Base-by-base conservation (phyloP, 1,140 invertebrate species). In the Ephestia elutella region DNA sequence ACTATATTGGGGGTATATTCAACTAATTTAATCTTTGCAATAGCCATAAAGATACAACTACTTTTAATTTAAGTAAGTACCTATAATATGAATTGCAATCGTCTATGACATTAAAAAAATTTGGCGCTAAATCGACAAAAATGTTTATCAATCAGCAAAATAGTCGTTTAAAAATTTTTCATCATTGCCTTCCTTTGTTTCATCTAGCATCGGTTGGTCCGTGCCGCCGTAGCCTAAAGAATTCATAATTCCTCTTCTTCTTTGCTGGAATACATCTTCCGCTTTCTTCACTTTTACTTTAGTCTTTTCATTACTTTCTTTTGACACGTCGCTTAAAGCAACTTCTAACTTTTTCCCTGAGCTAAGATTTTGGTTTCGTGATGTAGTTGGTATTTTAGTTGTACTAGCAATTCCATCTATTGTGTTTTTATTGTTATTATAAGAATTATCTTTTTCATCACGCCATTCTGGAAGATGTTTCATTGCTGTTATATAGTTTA, bases 141-240 rank as follows among this genome's bases (percentile, higher is more conserved):
- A 5, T 3, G 38, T 5, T 44, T 17, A 15, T 44, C 15, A 44
- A 44, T 44, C 38, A 9, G 60, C 55, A 25, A 73, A 75, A 2
- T 49, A 18, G 28, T 77, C 71, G 1, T 53, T 63, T 19, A 59
- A 35, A 62, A 68, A 71, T 58, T 67, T 75, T 18, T 80, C 79
- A 13, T 76, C 64, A 3, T 51, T 58, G 7, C 28, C 25, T 20
- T 77, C 80, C 49, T 73, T 84, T 11, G 57, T 15, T 5, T 63
- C 68, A 0, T 78, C 77, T n/a, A 68, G 49, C 10, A 73, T 70
- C 13, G 60, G 21, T 59, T 60, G 75, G 13, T 79, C 76, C 5
- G 67, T 78, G 7, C 56, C 71, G 53, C 57, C 71, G 53, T 81
- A 79, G 56, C 82, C 80, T 5, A 81, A 59, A 1, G 78, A 78